Conservation (phyloP, 2,113 vertebrate species). For the Phylloscopus whistleri region DNA sequence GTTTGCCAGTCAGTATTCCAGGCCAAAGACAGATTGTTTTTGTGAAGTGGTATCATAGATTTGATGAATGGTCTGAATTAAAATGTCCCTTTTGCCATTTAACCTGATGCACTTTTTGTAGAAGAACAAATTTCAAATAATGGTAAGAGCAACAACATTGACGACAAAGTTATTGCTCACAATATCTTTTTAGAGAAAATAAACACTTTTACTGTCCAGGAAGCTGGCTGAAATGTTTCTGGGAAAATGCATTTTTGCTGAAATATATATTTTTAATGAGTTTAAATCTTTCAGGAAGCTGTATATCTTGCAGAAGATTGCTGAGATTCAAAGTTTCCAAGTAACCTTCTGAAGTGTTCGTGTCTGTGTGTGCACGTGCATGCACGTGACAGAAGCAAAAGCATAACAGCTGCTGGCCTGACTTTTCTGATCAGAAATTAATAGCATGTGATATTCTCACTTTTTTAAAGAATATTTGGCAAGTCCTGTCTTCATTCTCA, state of each 20-base stretch:
- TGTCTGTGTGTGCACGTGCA: accelerated
- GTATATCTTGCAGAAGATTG: not conserved
- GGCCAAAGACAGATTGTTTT: not conserved
- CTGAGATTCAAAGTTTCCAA: not conserved
- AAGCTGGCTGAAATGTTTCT: not conserved
- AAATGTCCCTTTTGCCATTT: not conserved
- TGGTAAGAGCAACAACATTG: not conserved
- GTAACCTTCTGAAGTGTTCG: not conserved
- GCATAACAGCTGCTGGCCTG: not conserved
- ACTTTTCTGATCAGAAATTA: not conserved
- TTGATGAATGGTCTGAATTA: not conserved
- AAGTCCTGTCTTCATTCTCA: not conserved
- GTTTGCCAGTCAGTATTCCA: conserved; percentile 28
- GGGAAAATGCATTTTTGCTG: not conserved
- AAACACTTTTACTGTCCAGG: not conserved
- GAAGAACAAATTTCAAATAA: not conserved
- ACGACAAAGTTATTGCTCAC: not conserved
- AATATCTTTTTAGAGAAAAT: not conserved
- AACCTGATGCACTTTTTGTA: not conserved
- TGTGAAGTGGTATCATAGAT: not conserved
- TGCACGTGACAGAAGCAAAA: not conserved
- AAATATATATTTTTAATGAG: not conserved
- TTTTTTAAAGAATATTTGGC: not conserved
- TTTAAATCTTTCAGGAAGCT: not conserved
- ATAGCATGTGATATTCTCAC: not conserved